Evolutionary conservation across 2,888 invertebrate genomes (phyloP), one percentile per base, ranked within the genome.

Genomic region (Cantharis rustica): DNA sequence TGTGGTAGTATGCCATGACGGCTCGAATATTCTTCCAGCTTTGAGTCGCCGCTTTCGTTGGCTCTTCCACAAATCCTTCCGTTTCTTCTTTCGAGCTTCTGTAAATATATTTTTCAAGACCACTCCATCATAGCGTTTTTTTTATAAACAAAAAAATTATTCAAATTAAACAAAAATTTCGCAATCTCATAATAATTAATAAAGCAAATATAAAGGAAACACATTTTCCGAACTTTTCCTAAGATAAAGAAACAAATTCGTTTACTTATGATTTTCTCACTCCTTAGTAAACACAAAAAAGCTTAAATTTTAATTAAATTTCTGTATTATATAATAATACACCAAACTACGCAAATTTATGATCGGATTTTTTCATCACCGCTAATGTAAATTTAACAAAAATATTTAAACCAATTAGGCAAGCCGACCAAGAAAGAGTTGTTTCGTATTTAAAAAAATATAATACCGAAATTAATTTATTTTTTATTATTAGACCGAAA

Each of bases 1-100:
- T 93, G 90, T 95, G 94, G 92, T 95, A 95, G 91, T 95, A 95
- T 86, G 95, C 94, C 95, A 95, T 94, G 87, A 95, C 95, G 85
- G 95, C 95, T 87, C 95, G 92, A 85, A 96, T 93, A 90, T 95
- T 95, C 89, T 93, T 93, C 95, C 95, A 96, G 88, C 94, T 95
- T 90, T 94, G 95, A 87, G 87, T 86, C 16, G 87, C 88, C 79
- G 81, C 83, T 80, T 84, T 84, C 81, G 82, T 73, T 27, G 84
- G 79, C 71, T 82, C 83, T 78, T 83, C 83, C 66, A 80, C 80
- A 72, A 76, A 75, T 77, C 79, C 78, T 75, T 79, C 76, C 72
- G 71, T 75, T 77, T 76, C 80, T 66, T 73, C 77, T 71, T 78
- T 78, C 72, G 81, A 80, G 79, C 76, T 79, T 82, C 83, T 83